Percentiles rank a stretch among this genome's conserved stretches.
phyloP scores from a whole-genome alignment of 2,888 invertebrate genomes.

The Cosmia trapezina region DNA sequence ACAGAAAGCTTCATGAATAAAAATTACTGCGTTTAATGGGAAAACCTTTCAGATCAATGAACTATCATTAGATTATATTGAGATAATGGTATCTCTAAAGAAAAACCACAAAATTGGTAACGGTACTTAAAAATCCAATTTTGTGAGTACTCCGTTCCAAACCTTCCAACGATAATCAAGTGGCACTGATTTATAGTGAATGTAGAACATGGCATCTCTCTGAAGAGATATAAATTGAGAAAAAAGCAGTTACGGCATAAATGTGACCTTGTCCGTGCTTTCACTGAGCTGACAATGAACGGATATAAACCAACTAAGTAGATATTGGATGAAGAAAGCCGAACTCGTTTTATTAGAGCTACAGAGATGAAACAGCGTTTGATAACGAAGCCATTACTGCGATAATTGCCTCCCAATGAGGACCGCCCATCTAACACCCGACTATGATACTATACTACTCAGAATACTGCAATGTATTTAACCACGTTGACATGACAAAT shows the following conservation, averaged over 20 bases:
- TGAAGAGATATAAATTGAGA: constrained; percentile 43
- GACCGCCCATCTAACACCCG: constrained; percentile 73
- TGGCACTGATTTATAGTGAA: constrained; percentile 56
- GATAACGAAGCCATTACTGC: constrained; percentile 84
- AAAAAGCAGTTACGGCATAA: constrained; percentile 50
- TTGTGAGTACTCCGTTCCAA: constrained; percentile 54
- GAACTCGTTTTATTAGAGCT: constrained; percentile 74
- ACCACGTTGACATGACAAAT: constrained; percentile 67
- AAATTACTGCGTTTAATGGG: constrained; percentile 30
- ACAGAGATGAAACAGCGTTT: constrained; percentile 79
- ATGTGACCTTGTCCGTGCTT: constrained; percentile 60
- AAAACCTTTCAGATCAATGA: constrained; percentile 43
- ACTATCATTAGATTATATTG: constrained; percentile 40
- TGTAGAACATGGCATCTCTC: constrained; percentile 47
- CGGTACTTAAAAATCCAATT: constrained; percentile 58
- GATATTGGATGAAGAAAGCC: constrained; percentile 57
- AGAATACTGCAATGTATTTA: constrained; percentile 60
- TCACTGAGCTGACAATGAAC: constrained; percentile 65
- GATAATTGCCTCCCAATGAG: constrained; percentile 80
- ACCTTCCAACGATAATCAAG: constrained; percentile 54
- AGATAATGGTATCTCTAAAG: constrained; percentile 40
- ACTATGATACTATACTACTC: constrained; percentile 65
- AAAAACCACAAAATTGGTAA: constrained; percentile 59
- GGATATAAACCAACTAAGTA: constrained; percentile 48
- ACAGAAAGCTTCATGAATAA: constrained; percentile 46